Conservation (phyloP, 2,888 invertebrate genomes). For the Acleris sparsana region DNA sequence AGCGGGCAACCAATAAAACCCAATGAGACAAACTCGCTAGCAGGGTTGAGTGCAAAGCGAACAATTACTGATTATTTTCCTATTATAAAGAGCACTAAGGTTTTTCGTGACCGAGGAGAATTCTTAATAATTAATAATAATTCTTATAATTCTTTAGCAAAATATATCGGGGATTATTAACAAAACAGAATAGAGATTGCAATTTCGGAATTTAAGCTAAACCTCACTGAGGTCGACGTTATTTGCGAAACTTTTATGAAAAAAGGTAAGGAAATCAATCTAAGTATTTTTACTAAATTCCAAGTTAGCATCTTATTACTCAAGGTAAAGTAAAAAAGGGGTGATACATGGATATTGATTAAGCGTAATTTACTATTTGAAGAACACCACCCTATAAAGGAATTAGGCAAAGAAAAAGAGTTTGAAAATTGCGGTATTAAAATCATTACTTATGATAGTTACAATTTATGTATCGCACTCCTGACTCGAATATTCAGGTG, state of each 20-base stretch:
- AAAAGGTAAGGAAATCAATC: constrained; percentile 14
- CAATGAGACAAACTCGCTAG: no score
- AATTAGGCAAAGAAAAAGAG: neutral
- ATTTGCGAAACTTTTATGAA: constrained; percentile 15
- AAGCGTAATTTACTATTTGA: neutral
- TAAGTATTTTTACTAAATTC: constrained; percentile 1
- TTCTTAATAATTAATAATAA: no score
- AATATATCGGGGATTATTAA: no score
- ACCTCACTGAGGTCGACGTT: no score
- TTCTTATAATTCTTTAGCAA: no score
- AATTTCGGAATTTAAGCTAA: no score
- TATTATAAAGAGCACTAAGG: no score
- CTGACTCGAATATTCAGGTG: neutral
- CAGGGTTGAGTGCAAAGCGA: no score
- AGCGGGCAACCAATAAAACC: no score
- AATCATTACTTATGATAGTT: neutral
- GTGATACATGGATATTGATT: constrained; percentile 13
- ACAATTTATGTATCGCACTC: neutral
- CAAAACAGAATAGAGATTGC: no score
- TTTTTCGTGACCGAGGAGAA: no score
- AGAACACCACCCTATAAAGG: neutral
- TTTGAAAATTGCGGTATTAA: constrained; percentile 1
- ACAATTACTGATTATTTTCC: no score
- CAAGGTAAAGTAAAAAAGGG: constrained; percentile 18
- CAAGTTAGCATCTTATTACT: constrained; percentile 8